phyloP scores from a whole-genome alignment of 2,888 invertebrate species.

The Leptodirus hochenwartii region DNA sequence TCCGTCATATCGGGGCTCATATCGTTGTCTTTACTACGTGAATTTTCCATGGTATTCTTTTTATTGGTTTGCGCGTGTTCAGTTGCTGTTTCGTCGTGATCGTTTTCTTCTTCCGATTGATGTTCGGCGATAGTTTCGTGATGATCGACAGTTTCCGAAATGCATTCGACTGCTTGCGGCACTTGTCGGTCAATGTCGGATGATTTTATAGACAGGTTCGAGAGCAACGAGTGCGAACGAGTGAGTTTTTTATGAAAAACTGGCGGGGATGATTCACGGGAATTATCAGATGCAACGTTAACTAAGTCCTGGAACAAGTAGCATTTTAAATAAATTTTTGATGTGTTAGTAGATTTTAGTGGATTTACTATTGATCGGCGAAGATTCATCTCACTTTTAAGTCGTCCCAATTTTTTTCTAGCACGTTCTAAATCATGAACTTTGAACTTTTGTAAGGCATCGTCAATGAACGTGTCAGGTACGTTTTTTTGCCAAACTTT shows the following conservation, averaged over 20 bases:
- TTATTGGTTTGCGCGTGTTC: no score
- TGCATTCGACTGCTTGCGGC: conserved; percentile 11
- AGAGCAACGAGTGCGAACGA: conserved; percentile 14
- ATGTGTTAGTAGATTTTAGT: no score
- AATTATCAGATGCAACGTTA: conserved; percentile 3
- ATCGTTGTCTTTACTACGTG: conserved; percentile 3
- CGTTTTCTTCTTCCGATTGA: conserved; percentile 1
- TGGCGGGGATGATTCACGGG: conserved; percentile 7
- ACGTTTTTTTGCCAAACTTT: conserved; percentile 74
- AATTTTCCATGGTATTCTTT: conserved; percentile 4
- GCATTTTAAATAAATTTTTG: no score
- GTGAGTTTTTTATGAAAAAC: conserved; percentile 13
- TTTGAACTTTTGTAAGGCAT: conserved; percentile 69
- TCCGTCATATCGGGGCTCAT: conserved; percentile 1
- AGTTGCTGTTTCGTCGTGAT: not conserved
- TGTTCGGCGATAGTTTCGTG: conserved; percentile 5
- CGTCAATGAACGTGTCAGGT: conserved; percentile 77
- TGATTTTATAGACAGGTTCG: conserved; percentile 15
- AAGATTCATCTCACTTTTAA: conserved; percentile 22
- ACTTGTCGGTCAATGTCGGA: conserved; percentile 16
- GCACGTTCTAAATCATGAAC: conserved; percentile 57
- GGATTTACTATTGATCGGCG: conserved; percentile 24
- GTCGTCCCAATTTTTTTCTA: conserved; percentile 19
- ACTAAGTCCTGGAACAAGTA: conserved; percentile 7
- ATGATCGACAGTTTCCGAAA: conserved; percentile 9